Conservation (phyloP, 2,888 invertebrate species). For the Melolontha melolontha region DNA sequence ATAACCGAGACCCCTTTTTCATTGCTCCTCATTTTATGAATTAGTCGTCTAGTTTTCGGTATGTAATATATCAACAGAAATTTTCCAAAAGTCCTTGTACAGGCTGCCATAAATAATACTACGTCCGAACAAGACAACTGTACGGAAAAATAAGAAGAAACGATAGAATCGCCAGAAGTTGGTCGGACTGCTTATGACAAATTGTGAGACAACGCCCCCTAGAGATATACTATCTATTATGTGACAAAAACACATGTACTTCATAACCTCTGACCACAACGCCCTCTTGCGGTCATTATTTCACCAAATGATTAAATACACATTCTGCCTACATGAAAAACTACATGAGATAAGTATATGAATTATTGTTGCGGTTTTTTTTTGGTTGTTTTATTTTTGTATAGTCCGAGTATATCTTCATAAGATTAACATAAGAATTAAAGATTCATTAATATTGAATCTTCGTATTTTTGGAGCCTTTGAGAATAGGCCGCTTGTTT, state of each 20-base stretch:
- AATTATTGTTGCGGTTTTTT: too few species aligned
- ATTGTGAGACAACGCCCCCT: constrained; percentile 59
- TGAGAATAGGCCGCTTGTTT: constrained; percentile 6
- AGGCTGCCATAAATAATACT: constrained; percentile 53
- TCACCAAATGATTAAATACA: constrained; percentile 47
- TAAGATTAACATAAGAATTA: constrained; percentile 4
- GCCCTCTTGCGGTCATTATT: constrained; percentile 55
- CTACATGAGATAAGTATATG: too few species aligned
- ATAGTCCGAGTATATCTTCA: too few species aligned
- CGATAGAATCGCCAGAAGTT: constrained; percentile 53
- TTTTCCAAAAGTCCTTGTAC: constrained; percentile 36
- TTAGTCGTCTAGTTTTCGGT: constrained; percentile 27
- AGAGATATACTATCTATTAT: constrained; percentile 65
- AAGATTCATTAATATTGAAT: constrained; percentile 24
- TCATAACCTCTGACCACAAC: constrained; percentile 60
- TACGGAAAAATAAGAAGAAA: constrained; percentile 52
- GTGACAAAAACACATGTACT: constrained; percentile 66
- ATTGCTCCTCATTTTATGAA: constrained; percentile 5
- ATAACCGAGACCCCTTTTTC: neutral
- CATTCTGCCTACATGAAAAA: constrained; percentile 26
- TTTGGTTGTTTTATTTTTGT: too few species aligned
- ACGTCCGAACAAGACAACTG: constrained; percentile 53
- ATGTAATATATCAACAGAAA: constrained; percentile 30
- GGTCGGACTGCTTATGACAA: constrained; percentile 62
- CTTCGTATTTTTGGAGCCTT: constrained; percentile 17